Percentiles rank a stretch among this genome's conserved stretches.
phyloP scores from a whole-genome alignment of 2,113 vertebrate genomes.

The Progne subis region DNA sequence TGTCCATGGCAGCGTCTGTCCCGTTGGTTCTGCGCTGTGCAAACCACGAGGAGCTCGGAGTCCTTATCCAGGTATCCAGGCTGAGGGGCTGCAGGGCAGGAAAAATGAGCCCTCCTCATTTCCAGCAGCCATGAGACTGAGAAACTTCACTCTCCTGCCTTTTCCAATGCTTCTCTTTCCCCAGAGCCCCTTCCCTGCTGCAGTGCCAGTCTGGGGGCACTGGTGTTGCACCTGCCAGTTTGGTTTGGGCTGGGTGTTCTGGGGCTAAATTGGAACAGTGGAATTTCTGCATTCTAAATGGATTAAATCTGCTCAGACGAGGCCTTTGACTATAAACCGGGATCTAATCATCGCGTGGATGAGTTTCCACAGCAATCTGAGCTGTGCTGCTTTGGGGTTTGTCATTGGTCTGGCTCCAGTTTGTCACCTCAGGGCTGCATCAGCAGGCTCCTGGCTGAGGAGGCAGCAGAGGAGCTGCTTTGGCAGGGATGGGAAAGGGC shows the following conservation, averaged over 20 bases:
- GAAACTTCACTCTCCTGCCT: neutral
- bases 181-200: neutral
- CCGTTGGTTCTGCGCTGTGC: neutral
- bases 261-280: neutral
- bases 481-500: neutral
- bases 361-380: neutral
- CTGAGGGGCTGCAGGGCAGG: neutral
- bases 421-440: neutral
- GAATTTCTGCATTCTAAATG: neutral
- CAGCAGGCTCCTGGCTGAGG: neutral
- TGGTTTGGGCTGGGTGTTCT: neutral
- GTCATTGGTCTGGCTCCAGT: neutral
- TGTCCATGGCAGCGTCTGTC: neutral
- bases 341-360: neutral
- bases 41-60: rapidly evolving
- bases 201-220: neutral
- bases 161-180: neutral
- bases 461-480: neutral
- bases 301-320: neutral
- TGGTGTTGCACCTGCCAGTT: neutral
- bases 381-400: neutral
- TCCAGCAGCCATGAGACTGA: neutral
- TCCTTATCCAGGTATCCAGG: neutral
- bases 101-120: neutral
- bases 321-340: neutral